Evolutionary conservation across 2,888 invertebrate genomes (phyloP), one percentile per base, ranked within the genome.

Genomic region (Caenorhabditis afra): DNA sequence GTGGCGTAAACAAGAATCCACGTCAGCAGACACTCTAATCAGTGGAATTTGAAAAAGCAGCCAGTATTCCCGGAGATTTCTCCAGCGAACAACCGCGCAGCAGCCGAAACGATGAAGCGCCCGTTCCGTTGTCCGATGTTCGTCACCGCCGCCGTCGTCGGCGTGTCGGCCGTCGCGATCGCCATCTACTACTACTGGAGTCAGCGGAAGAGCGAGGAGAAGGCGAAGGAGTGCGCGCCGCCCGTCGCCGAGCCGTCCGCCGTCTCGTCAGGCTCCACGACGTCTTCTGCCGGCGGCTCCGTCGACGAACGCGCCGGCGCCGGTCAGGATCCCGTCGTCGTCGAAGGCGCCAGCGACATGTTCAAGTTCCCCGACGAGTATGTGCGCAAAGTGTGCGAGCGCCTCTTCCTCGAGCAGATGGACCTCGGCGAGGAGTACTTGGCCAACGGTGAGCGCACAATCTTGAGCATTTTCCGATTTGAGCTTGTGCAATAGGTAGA

Each of bases 381-480:
- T n/a, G 67, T 78, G 0, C 50, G 68, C 16, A 16, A 20, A 5
- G 62, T 64, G 1, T 78, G 71, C 45, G 62, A 78, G 45, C 66
- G 57, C 22, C 35, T 78, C 16, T 78, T 78, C 57, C 8, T 39
- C n/a, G 62, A 73, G 52, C 55, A 78, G 22, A 67, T 78, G 67
- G 58, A 70, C 49, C 22, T 78, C 41, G 78, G 71, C 14, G 78
- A 78, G 37, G 47, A 37, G 14, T 41, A 37, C 5, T 49, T 78
- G 67, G 23, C 39, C 4, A 50, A 73, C 18, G 67, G 76, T 29
- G 7, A 29, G 29, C 29, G 29, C 29, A 29, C 29, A 29, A 5
- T 29, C 29, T 7, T 76, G 22, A 44, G 23, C 22, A 37, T 35
- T 39, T 64, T 55, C 41, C 41, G 7, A 35, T 5, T 35, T 49